phyloP scores from a whole-genome alignment of 2,888 invertebrate genomes.

The Chironomus tentans region DNA sequence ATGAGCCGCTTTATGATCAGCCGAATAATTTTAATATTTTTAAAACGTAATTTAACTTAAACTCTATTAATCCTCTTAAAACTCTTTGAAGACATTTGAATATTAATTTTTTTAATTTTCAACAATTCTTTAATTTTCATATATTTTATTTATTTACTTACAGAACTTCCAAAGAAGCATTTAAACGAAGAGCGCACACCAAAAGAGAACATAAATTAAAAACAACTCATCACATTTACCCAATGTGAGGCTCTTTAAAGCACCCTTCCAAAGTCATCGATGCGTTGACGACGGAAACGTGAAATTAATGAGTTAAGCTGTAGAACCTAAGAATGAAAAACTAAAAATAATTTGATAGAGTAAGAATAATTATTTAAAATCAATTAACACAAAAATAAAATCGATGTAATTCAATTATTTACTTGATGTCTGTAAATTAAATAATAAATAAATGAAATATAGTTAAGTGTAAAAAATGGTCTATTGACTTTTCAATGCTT shows the following conservation, averaged over 20 bases:
- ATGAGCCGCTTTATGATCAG: too few species aligned
- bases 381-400: not conserved
- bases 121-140: too few species aligned
- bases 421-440: not conserved
- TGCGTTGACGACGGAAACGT: slow-evolving; percentile 7
- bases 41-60: too few species aligned
- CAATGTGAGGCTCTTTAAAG: not conserved
- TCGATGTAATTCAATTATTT: not conserved
- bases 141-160: too few species aligned
- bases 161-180: too few species aligned
- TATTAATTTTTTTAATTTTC: too few species aligned
- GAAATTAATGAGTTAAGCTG: not conserved
- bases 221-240: not conserved
- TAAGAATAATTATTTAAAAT: too few species aligned
- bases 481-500: not conserved
- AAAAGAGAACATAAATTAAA: not conserved
- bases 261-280: slow-evolving; percentile 8
- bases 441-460: not conserved
- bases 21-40: too few species aligned
- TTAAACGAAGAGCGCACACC: too few species aligned
- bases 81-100: too few species aligned
- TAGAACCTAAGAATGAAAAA: not conserved
- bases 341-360: too few species aligned
- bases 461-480: not conserved
- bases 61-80: too few species aligned